These are phyloP conservation scores for Tylochromis polylepis DNA, from an alignment of 2,113 vertebrate species.

Conservation along the genomic window DNA sequence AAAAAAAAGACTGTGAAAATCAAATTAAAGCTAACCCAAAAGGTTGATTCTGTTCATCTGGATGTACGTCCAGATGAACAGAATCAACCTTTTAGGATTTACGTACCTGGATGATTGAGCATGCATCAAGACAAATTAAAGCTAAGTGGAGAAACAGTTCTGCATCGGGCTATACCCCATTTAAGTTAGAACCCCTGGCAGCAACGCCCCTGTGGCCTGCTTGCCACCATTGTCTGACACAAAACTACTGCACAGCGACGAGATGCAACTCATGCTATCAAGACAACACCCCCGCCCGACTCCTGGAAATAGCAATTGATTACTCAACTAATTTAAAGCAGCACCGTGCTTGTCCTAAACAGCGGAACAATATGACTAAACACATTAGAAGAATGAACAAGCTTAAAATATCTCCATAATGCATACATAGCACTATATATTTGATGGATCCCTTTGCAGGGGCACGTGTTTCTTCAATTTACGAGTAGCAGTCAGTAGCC, in stretches of 20 bases:
- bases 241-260: background rate
- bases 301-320: background rate
- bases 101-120: no score
- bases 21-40: background rate
- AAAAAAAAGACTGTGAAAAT: background rate
- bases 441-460: background rate
- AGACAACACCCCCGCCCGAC: background rate
- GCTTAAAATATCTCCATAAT: background rate
- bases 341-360: background rate
- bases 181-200: background rate
- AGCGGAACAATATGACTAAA: background rate
- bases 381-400: background rate
- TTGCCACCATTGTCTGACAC: background rate
- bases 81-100: no score
- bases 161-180: background rate
- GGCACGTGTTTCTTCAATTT: background rate
- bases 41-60: no score
- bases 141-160: background rate
- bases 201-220: fast-evolving
- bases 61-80: no score
- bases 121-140: no score
- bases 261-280: background rate
- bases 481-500: background rate
- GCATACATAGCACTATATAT: background rate
- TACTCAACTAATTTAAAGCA: background rate